These are phyloP conservation scores for Epiblema foenella DNA, from an alignment of 2,888 invertebrate species.

Conservation along the genomic window DNA sequence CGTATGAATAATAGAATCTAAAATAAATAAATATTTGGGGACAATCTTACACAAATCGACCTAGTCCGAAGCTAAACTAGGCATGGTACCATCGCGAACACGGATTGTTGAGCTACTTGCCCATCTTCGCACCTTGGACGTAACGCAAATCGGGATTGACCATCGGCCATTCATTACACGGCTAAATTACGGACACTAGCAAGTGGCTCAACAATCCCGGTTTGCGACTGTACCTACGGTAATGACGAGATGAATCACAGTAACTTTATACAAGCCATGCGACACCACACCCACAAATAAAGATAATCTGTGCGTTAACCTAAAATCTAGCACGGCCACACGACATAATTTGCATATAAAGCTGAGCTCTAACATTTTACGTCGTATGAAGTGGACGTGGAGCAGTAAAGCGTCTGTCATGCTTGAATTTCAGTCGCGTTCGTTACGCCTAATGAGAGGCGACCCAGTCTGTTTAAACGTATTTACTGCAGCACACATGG, in stretches of 20 bases:
- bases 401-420: conserved; percentile 38
- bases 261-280: not conserved
- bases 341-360: conserved; percentile 37
- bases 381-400: conserved; percentile 35
- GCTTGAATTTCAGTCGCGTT: conserved; percentile 42
- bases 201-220: too few species aligned
- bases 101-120: too few species aligned
- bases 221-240: too few species aligned
- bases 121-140: too few species aligned
- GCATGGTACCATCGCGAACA: too few species aligned
- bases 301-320: conserved; percentile 21
- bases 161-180: too few species aligned
- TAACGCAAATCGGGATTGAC: too few species aligned
- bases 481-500: conserved; percentile 40
- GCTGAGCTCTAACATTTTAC: conserved; percentile 28
- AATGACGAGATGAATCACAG: conserved; percentile 1
- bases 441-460: conserved; percentile 47
- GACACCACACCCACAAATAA: conserved; percentile 9
- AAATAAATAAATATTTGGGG: too few species aligned
- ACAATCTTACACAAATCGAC: too few species aligned
- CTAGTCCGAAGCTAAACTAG: too few species aligned
- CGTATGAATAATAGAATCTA: not conserved
- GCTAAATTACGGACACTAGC: too few species aligned
- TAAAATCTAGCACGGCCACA: conserved; percentile 34
- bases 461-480: conserved; percentile 41